Evolutionary conservation across 2,113 vertebrate species (phyloP), one percentile per base, ranked within the genome.

Genomic region (Pachycephala philippinensis): DNA sequence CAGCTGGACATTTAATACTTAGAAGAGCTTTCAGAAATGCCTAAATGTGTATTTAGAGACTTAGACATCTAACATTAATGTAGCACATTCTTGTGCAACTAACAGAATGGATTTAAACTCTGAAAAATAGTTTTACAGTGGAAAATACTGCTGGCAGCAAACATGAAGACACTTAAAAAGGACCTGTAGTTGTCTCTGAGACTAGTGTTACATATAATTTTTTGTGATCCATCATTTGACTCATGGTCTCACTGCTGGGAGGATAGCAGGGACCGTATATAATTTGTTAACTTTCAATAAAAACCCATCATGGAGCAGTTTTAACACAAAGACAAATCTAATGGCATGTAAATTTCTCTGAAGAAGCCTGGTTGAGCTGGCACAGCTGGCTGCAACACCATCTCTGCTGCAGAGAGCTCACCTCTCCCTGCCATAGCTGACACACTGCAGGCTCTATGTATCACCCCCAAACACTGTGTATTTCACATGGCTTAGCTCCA

Each of bases 361-460:
- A 65, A 65, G 33, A 68, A 65, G 54, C 5, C 22, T 10, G 35
- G 10, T 0, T 49, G 49, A 78, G 26, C 17, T 57, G 56, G 6
- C 13, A 72, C 16, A 80, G 10, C 37, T 49, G 47, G 22, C 45
- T 12, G 8, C 0, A 2, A 18, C 10, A 23, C 19, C 3, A 20
- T 31, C 31, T 53, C 50, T 72, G 17, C 50, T 57, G 14, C 16
- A 45, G 7, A 37, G 11, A 40, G 12, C 23, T 75, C 7, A 6
- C 17, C 13, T 52, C 11, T 85, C 30, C 33, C 13, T 95, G 45
- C 18, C 21, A 4, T 13, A 31, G 70, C 28, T 2, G 6, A 11
- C 26, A 28, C 9, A 7, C 7, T 28, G 11, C 1, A 6, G 30
- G n/a, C 14, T 72, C 33, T 31, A 11, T 2, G 0, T 44, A 33